Evolutionary conservation across 2,888 invertebrate species (phyloP).

Genomic region (Conus canariensis): DNA sequence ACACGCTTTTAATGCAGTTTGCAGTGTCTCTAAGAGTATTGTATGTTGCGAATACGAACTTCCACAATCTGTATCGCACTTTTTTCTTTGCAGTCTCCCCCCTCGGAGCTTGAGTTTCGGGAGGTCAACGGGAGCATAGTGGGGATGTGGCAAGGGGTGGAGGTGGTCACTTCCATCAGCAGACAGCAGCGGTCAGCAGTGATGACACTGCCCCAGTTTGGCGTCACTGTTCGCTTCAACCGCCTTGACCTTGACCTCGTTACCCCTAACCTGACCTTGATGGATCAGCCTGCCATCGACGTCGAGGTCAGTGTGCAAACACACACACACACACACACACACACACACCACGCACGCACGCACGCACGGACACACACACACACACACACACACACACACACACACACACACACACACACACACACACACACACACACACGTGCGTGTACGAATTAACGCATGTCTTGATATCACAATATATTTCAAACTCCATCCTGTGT

Average conservation of each 20-base stretch:
- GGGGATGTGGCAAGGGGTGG: background rate
- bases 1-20: no score
- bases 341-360: no score
- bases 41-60: no score
- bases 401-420: no score
- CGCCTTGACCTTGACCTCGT: background rate
- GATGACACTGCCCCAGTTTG: constrained; percentile 7
- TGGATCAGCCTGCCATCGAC: background rate
- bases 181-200: background rate
- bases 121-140: background rate
- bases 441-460: no score
- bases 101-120: background rate
- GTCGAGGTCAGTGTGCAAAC: background rate
- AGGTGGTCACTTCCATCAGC: background rate
- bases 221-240: background rate
- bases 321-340: background rate
- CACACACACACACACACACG: background rate
- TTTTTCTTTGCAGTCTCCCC: background rate
- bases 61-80: no score
- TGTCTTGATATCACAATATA: no score
- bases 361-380: no score
- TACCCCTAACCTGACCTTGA: background rate
- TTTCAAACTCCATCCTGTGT: no score
- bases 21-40: no score
- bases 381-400: no score